Conservation (phyloP, 2,113 vertebrate species). For the Meriones unguiculatus region DNA sequence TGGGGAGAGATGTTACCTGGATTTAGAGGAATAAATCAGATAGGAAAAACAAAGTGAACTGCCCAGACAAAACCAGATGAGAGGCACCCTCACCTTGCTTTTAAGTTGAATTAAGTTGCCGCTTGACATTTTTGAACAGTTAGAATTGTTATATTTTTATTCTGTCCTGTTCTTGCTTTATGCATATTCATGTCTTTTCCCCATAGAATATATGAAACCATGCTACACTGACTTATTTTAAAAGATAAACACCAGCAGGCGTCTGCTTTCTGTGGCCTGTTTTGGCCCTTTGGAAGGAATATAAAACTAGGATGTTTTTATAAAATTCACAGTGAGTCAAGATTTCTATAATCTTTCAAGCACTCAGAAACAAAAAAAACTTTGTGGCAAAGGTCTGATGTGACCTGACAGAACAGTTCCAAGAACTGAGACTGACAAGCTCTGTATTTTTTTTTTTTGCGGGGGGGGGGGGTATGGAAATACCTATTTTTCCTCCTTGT, state of each 20-base stretch:
- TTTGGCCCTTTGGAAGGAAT: slow-evolving; percentile 39
- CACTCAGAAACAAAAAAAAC: slow-evolving; percentile 11
- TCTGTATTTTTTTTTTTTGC: not conserved
- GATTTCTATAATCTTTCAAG: not conserved
- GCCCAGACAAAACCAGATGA: not conserved
- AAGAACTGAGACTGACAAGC: not conserved
- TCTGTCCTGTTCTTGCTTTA: not conserved
- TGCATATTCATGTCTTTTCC: not conserved
- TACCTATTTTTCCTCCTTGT: not conserved
- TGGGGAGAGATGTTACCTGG: not conserved
- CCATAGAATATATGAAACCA: not conserved
- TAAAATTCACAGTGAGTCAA: not conserved
- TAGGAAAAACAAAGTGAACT: slow-evolving; percentile 8
- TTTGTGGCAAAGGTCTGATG: not conserved
- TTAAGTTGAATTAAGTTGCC: slow-evolving; percentile 5
- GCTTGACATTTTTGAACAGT: slow-evolving; percentile 4
- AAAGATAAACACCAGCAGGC: not conserved
- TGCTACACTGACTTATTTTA: not conserved
- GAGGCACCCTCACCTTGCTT: not conserved
- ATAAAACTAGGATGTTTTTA: not conserved
- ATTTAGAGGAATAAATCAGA: not conserved
- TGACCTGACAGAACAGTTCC: not conserved
- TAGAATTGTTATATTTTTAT: not conserved
- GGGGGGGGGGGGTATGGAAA: not conserved
- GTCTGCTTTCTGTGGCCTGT: not conserved